Evolutionary conservation across 2,113 vertebrate species (phyloP).

Genomic region (Ploceus nigricollis): DNA sequence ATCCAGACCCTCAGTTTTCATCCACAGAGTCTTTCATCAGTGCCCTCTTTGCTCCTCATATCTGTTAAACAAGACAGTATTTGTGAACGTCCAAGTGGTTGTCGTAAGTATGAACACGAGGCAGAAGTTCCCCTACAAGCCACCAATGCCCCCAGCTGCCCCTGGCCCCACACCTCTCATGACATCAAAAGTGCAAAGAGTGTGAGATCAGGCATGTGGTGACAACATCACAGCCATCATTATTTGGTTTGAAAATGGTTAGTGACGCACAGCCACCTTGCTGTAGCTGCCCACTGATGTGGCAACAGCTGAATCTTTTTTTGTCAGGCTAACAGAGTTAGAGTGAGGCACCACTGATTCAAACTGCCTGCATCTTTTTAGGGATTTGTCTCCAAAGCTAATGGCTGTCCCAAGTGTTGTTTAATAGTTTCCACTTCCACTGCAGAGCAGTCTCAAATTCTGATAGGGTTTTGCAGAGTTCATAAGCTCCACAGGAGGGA

Average conservation of each 20-base stretch:
- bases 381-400: not conserved
- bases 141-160: not conserved
- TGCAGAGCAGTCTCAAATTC: not conserved
- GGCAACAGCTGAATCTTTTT: not conserved
- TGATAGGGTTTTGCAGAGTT: not conserved
- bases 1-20: not conserved
- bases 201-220: not conserved
- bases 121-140: not conserved
- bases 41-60: not conserved
- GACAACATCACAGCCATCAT: not conserved
- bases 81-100: not conserved
- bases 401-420: not conserved
- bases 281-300: not conserved
- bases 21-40: not conserved
- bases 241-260: not conserved
- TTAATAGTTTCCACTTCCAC: not conserved
- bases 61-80: not conserved
- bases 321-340: not conserved
- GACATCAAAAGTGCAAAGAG: not conserved
- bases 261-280: no score
- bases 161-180: not conserved
- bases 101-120: fast-evolving
- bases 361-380: not conserved
- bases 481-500: conserved; percentile 50
- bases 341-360: not conserved